A percentile compares a stretch with the other conserved stretches of the same genome.
phyloP scores from a whole-genome alignment of 2,113 vertebrate species.

The Pluvialis apricaria region DNA sequence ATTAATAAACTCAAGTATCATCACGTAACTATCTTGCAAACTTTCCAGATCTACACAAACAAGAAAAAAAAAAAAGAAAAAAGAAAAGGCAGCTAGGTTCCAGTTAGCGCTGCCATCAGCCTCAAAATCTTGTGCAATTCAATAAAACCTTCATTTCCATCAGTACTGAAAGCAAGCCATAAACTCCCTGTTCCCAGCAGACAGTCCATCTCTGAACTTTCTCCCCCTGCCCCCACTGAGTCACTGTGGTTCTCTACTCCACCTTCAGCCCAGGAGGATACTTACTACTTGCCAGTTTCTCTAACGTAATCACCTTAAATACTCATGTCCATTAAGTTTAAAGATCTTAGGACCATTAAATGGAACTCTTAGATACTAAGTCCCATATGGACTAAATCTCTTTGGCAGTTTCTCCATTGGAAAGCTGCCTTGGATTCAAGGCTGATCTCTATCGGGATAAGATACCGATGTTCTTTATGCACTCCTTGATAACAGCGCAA shows the following conservation, averaged over 20 bases:
- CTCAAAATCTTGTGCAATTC: not conserved
- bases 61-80: not conserved
- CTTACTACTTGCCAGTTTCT: not conserved
- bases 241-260: not conserved
- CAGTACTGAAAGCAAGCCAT: not conserved
- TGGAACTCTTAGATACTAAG: slow-evolving; percentile 1
- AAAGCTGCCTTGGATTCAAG: slow-evolving; percentile 20
- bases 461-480: not conserved
- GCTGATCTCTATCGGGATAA: slow-evolving; percentile 31
- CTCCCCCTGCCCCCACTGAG: not conserved
- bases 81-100: not conserved
- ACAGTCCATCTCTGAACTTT: not conserved
- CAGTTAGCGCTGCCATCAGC: not conserved
- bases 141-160: not conserved
- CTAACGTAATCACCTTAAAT: slow-evolving; percentile 22
- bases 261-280: not conserved
- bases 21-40: not conserved
- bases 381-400: slow-evolving; percentile 8
- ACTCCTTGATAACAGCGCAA: not conserved
- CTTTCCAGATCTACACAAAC: not conserved
- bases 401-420: not conserved
- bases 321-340: slow-evolving; percentile 28
- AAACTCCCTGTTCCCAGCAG: not conserved
- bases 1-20: not conserved
- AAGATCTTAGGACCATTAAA: slow-evolving; percentile 42